These are phyloP conservation scores for Amblyjoppa proteus DNA, from an alignment of 2,888 invertebrate genomes.

Conservation along the genomic window DNA sequence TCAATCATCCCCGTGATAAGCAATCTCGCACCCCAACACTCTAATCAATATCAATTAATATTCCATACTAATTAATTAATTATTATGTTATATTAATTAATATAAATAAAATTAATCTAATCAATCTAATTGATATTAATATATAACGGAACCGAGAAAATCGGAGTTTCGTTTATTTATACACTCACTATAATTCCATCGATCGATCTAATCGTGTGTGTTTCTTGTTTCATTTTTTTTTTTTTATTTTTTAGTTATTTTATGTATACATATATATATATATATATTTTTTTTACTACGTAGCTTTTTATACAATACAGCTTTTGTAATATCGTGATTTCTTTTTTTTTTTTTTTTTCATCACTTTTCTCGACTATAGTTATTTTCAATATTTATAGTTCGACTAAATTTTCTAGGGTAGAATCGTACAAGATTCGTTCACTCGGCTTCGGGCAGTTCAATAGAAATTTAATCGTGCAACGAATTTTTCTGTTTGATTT, in stretches of 20 bases:
- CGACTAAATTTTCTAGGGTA: background rate
- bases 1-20: slow-evolving; percentile 30
- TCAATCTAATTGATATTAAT: too few species aligned
- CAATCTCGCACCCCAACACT: background rate
- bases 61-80: background rate
- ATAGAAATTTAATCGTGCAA: slow-evolving; percentile 70
- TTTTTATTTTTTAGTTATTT: background rate
- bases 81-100: slow-evolving; percentile 5
- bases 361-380: slow-evolving; percentile 34
- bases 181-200: slow-evolving; percentile 27
- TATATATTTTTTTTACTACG: slow-evolving; percentile 45
- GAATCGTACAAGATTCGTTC: background rate
- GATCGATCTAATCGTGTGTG: slow-evolving; percentile 51
- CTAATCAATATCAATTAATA: background rate
- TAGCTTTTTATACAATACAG: slow-evolving; percentile 58
- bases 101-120: too few species aligned
- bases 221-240: slow-evolving; percentile 21
- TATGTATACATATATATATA: background rate
- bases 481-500: slow-evolving; percentile 54
- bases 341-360: slow-evolving; percentile 37
- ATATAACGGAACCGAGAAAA: slow-evolving; percentile 35
- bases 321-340: slow-evolving; percentile 51
- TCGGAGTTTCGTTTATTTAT: slow-evolving; percentile 9
- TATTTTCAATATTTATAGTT: slow-evolving; percentile 33
- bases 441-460: background rate